These are phyloP conservation scores for Tenthredo mesomela DNA, from an alignment of 2,888 invertebrate genomes.

Conservation along the genomic window DNA sequence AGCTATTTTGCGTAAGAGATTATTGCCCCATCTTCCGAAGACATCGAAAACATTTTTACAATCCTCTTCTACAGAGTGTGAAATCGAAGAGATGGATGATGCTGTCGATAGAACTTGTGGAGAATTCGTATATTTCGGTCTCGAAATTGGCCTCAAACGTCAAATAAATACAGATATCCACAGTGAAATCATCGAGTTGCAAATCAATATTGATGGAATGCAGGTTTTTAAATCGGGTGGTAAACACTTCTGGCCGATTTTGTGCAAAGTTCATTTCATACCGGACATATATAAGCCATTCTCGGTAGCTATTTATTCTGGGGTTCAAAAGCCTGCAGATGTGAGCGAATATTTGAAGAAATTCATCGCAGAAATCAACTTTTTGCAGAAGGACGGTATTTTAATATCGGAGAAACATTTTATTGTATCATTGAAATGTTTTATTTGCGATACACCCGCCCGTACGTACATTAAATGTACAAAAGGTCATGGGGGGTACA, in stretches of 20 bases:
- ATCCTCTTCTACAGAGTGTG: constrained; percentile 11
- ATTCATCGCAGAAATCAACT: constrained; percentile 59
- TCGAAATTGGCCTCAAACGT: constrained; percentile 54
- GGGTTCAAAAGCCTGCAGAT: constrained; percentile 56
- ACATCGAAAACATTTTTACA: constrained; percentile 48
- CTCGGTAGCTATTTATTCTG: constrained; percentile 56
- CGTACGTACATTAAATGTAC: constrained; percentile 58
- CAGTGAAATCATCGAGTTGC: constrained; percentile 51
- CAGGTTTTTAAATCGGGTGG: constrained; percentile 54
- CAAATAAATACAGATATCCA: constrained; percentile 49
- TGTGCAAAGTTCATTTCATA: constrained; percentile 54
- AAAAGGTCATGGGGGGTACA: constrained; percentile 59
- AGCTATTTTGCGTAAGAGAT: constrained; percentile 38
- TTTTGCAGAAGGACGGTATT: constrained; percentile 54
- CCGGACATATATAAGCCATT: constrained; percentile 58
- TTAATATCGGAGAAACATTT: constrained; percentile 53
- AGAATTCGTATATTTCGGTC: constrained; percentile 57
- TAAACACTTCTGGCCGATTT: constrained; percentile 57
- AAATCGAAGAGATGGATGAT: constrained; percentile 44
- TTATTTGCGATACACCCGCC: constrained; percentile 60
- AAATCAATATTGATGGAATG: constrained; percentile 59
- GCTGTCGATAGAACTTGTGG: constrained; percentile 38
- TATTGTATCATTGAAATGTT: constrained; percentile 55
- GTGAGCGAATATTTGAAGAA: constrained; percentile 54
- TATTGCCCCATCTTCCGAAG: constrained; percentile 44